Conservation (phyloP, 2,113 vertebrate species). For the Coracopsis vasa region DNA sequence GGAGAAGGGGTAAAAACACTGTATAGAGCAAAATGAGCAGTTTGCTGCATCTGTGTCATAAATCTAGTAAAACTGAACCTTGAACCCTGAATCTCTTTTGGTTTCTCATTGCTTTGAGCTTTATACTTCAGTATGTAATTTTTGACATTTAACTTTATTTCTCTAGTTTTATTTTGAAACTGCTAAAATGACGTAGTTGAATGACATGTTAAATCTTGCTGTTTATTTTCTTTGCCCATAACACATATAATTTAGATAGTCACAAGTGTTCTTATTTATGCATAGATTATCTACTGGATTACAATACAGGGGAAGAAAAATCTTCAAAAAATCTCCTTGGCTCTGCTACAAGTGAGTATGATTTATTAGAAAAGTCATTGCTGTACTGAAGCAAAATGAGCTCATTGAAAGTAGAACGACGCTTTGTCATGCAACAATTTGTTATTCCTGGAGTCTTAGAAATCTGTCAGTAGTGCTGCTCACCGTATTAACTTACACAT, state of each 20-base stretch:
- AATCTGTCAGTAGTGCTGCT: neutral
- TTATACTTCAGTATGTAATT: neutral
- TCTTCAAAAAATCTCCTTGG: constrained; percentile 94
- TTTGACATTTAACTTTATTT: neutral
- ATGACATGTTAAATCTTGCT: neutral
- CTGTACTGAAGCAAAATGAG: neutral
- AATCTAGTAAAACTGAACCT: neutral
- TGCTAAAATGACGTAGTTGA: neutral
- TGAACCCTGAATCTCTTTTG: neutral
- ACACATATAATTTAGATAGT: neutral
- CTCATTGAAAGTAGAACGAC: neutral
- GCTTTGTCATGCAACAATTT: neutral
- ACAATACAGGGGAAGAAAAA: constrained; percentile 90
- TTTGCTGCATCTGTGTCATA: neutral
- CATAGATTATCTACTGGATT: constrained; percentile 91
- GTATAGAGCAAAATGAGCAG: neutral
- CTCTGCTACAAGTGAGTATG: constrained; percentile 92
- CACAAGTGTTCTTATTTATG: neutral
- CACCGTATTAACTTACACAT: neutral
- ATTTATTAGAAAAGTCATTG: neutral
- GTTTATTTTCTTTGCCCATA: neutral
- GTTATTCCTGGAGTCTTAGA: neutral
- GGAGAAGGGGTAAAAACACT: neutral
- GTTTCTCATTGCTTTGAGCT: neutral
- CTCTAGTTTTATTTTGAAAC: neutral